A percentile compares a stretch with the other conserved stretches of the same genome.
Evolutionary conservation across 2,113 vertebrate genomes (phyloP).

Genomic region (Theristicus caerulescens): DNA sequence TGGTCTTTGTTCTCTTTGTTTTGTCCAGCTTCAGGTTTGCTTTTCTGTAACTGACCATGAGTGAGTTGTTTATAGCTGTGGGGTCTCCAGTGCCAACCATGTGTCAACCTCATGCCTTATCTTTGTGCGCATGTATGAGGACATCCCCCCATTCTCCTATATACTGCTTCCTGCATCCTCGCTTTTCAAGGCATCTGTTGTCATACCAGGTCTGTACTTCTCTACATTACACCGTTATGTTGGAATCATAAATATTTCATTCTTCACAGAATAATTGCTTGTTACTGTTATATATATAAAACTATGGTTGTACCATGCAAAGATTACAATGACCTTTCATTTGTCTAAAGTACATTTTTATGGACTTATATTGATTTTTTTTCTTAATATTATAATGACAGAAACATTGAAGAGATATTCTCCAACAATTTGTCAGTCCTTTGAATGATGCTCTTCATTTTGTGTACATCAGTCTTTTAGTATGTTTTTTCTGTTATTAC

Average conservation of each 20-base stretch:
- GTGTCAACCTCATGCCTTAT: not conserved
- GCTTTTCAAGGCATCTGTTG: not conserved
- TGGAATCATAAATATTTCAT: not conserved
- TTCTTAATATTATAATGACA: not conserved
- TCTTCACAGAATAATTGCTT: not conserved
- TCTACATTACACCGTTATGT: not conserved
- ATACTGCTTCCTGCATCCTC: rapidly evolving
- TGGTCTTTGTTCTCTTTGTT: not conserved
- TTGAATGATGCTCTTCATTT: not conserved
- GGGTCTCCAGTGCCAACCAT: not conserved
- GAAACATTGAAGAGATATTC: not conserved
- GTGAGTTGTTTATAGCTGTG: not conserved
- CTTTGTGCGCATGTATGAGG: rapidly evolving
- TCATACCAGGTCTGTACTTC: not conserved
- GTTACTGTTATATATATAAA: not conserved
- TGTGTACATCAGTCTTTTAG: not conserved
- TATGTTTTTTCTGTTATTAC: not conserved
- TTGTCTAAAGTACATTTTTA: not conserved
- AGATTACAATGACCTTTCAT: not conserved
- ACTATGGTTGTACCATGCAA: not conserved
- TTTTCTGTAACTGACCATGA: not conserved
- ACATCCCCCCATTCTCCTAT: not conserved
- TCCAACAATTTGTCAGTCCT: not conserved
- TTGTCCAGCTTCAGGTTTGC: not conserved
- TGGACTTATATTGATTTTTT: rapidly evolving